Conservation (phyloP, 2,113 vertebrate genomes). For the Dipodomys ordii region DNA sequence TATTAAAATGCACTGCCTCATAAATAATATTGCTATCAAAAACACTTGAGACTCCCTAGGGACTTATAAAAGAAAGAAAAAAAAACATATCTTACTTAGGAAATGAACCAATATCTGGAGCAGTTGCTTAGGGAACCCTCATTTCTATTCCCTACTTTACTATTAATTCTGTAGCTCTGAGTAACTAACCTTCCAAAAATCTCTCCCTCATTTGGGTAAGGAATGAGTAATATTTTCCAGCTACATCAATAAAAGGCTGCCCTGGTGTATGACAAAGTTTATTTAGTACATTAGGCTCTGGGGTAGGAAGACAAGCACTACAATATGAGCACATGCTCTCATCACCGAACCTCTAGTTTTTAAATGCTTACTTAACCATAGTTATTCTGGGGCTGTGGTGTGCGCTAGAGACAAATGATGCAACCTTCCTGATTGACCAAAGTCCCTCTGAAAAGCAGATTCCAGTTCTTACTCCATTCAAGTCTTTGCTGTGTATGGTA, state of each 20-base stretch:
- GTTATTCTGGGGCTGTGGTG: constrained; percentile 39
- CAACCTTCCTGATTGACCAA: not conserved
- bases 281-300: constrained; percentile 65
- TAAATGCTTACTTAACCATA: constrained; percentile 26
- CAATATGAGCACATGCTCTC: constrained; percentile 25
- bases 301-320: constrained; percentile 51
- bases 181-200: constrained; percentile 64
- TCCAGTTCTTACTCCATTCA: not conserved
- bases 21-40: constrained; percentile 60
- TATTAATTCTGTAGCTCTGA: constrained; percentile 67
- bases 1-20: constrained; percentile 15
- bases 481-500: not conserved
- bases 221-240: constrained; percentile 68
- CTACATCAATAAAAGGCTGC: constrained; percentile 69
- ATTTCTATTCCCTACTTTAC: constrained; percentile 59
- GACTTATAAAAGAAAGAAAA: constrained; percentile 40
- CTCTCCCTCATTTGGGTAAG: constrained; percentile 71
- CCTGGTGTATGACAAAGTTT: constrained; percentile 65
- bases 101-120: constrained; percentile 63
- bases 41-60: constrained; percentile 24
- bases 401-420: not conserved
- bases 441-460: not conserved
- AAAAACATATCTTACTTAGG: constrained; percentile 73
- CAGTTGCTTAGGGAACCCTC: constrained; percentile 58
- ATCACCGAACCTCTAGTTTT: not conserved